Evolutionary conservation across 1,140 invertebrate genomes (phyloP), one percentile per base, ranked within the genome.

Genomic region (Theocolax elegans): DNA sequence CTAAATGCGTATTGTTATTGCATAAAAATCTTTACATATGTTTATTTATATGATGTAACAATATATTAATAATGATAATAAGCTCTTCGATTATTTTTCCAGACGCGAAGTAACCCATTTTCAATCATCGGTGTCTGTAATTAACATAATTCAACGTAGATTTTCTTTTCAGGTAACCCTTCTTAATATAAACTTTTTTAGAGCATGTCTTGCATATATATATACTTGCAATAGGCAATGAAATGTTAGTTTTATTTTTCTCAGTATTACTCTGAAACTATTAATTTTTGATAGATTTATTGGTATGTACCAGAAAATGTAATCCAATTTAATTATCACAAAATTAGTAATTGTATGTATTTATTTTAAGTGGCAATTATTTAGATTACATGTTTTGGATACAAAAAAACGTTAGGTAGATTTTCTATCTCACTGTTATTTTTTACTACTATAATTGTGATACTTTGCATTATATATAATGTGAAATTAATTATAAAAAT

Each of bases 121-220:
- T 70, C 68, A 64, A 58, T 70, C 59, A 63, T 38, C 59, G 67
- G 63, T 63, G 49, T 70, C 59, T 63, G 31, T 63, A 56, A 63
- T 27, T 70, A 63, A 56, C 27, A 46, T 63, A 63, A 56, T 46
- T 29, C 58, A 70, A 54, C 67, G 67, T 63, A 63, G 35, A 62
- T 62, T 68, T 69, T 60, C 6, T 63, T 70, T 70, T 70, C 59
- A 70, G 67, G 49, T 70, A 70, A 70, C 59, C 59, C 19, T 42
- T n/a, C 46, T 59, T 25, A 54, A 54, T 63, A 56, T 17, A 70
- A 51, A 59, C 9, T 70, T 46, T n/a, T 51, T 42, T 70, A 44
- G 40, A 63, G 59, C 67, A 70, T 70, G 59, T 42, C 13, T n/a
- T n/a, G n/a, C n/a, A n/a, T n/a, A 54, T 31, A 44, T 21, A 69